These are phyloP conservation scores for Poliocrania exsul DNA, from an alignment of 2,797 vertebrate genomes.

Conservation along the genomic window DNA sequence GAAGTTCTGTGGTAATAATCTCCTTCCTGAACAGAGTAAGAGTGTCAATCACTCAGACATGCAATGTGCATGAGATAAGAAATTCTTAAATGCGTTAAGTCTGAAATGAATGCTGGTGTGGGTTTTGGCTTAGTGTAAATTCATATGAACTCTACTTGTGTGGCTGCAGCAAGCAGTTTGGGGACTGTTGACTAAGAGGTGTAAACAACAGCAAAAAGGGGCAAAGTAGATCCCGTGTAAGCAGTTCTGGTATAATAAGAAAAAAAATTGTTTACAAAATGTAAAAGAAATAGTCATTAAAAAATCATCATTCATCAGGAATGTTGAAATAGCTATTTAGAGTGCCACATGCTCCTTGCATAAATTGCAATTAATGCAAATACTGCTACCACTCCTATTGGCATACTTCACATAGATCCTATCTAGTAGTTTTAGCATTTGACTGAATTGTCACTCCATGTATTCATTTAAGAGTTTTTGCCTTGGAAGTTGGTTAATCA, in stretches of 20 bases:
- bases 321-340: not conserved
- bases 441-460: not conserved
- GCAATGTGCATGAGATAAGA: not conserved
- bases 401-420: not conserved
- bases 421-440: not conserved
- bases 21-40: not conserved
- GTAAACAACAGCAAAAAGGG: not conserved
- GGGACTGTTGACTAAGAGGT: fast-evolving
- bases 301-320: not conserved
- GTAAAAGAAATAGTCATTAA: not conserved
- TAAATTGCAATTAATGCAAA: not conserved
- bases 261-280: not conserved
- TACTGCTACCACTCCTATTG: not conserved
- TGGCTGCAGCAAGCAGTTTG: not conserved
- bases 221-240: not conserved
- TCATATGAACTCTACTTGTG: fast-evolving
- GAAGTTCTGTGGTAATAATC: not conserved
- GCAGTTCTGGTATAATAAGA: not conserved
- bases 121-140: not conserved
- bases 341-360: not conserved
- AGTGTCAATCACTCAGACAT: not conserved
- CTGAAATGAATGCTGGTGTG: not conserved
- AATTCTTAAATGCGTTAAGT: not conserved
- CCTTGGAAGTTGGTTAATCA: not conserved
- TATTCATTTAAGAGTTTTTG: not conserved